A percentile compares a stretch with the other conserved stretches of the same genome.
Conservation (phyloP, 2,113 vertebrate species). For the Hippocampus guttulatus region DNA sequence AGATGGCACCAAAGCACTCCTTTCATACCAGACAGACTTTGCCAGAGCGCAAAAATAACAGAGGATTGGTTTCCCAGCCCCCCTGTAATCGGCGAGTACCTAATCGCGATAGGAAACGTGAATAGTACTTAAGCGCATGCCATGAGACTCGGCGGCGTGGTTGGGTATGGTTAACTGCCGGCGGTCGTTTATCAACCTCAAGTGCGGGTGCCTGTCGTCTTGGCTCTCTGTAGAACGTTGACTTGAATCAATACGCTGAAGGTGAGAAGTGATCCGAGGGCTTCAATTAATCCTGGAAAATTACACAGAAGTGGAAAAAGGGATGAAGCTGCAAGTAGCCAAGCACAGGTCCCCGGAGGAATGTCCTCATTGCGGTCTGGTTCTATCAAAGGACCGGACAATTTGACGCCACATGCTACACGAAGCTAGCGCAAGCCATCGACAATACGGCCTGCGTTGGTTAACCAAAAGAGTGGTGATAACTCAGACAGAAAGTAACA, state of each 20-base stretch:
- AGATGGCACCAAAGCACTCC: too few species aligned
- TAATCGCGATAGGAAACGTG: too few species aligned
- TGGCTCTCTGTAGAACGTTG: too few species aligned
- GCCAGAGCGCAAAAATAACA: too few species aligned
- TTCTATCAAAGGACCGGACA: constrained; percentile 53
- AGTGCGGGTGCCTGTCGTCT: too few species aligned
- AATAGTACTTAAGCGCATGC: too few species aligned
- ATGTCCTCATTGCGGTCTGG: constrained; percentile 34
- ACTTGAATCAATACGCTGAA: constrained; percentile 32
- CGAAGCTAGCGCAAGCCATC: constrained; percentile 32
- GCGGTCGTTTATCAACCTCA: too few species aligned
- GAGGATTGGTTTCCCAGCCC: too few species aligned
- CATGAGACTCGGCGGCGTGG: too few species aligned
- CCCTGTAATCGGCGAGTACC: too few species aligned
- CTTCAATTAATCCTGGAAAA: constrained; percentile 54
- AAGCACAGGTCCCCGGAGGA: constrained; percentile 49
- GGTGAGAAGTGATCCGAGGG: constrained; percentile 58
- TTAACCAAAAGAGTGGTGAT: constrained; percentile 1
- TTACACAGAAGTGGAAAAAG: constrained; percentile 55
- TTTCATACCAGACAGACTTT: too few species aligned
- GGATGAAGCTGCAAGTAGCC: constrained; percentile 40
- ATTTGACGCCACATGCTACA: constrained; percentile 48
- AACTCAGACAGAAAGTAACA: constrained; percentile 30
- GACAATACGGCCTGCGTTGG: constrained; percentile 17
- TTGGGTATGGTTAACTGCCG: too few species aligned